Evolutionary conservation across 92 coral and sea anemone species (phyloP).

Genomic region (Actinostola sp.): DNA sequence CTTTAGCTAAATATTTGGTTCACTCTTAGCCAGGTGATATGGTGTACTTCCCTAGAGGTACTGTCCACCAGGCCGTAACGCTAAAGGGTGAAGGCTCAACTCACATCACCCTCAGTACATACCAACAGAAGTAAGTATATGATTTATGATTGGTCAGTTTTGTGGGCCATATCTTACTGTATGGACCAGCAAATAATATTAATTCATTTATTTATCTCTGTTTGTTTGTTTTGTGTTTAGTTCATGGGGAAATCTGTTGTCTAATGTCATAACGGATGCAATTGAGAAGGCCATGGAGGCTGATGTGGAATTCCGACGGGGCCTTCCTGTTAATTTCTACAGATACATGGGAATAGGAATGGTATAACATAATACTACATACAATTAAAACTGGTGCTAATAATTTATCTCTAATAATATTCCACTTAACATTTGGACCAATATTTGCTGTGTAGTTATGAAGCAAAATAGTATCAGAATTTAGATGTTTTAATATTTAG

Average conservation of each 20-base stretch:
- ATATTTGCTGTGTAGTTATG: too few relatives aligned
- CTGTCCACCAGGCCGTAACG: conserved; percentile 74
- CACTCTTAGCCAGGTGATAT: conserved; percentile 86
- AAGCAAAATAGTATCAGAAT: too few relatives aligned
- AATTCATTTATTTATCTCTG: not conserved
- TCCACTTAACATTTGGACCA: too few relatives aligned
- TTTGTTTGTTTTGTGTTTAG: conserved; percentile 24
- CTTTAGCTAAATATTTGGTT: not conserved
- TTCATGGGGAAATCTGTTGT: conserved; percentile 79
- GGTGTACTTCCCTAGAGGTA: conserved; percentile 94
- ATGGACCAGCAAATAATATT: not conserved
- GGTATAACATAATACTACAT: conserved; percentile 17
- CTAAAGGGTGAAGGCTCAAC: conserved; percentile 59
- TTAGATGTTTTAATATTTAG: too few relatives aligned
- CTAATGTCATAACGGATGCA: conserved; percentile 69
- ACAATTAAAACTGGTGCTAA: not conserved
- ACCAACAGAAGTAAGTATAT: conserved; percentile 82
- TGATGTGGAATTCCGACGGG: conserved; percentile 87
- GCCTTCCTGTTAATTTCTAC: conserved; percentile 69
- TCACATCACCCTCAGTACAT: conserved; percentile 73
- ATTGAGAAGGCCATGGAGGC: conserved; percentile 81
- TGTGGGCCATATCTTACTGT: not conserved
- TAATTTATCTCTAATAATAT: too few relatives aligned
- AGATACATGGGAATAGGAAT: conserved; percentile 75
- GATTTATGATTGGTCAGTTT: too few relatives aligned